Evolutionary conservation across 2,888 invertebrate species (phyloP), one percentile per base, ranked within the genome.

Genomic region (Elegia similella): DNA sequence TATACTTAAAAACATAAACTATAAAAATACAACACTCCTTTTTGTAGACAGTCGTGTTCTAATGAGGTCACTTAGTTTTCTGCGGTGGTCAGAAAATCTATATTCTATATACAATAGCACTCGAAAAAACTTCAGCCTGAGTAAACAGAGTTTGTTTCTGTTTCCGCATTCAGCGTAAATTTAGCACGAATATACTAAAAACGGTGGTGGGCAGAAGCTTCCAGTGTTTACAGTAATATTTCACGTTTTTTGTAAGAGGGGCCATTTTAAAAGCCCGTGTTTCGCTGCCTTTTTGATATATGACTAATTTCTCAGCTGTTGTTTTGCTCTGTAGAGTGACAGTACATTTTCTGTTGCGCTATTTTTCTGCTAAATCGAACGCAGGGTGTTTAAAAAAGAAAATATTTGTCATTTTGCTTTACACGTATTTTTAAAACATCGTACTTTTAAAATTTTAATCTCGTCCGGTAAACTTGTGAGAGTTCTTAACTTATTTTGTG

Each of bases 151-250:
- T 47, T 47, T 13, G n/a, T 30, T 50, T 50, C 16, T 34, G 16
- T 34, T 34, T 34, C 16, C 34, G 34, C 34, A 34, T 38, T 16
- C 50, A 50, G 50, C 63, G 66, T 69, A 68, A 69, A 73, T 67
- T 63, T 70, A 67, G 64, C 58, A 60, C 62, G 61, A 61, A 65
- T 68, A 58, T 64, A 61, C 65, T 62, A 66, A 72, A 72, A 68
- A 64, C n/a, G 55, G 62, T 62, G 56, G 47, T 56, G 59, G 54
- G 53, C 62, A 62, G 64, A 70, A 68, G 70, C 71, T 68, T 75
- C 72, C 66, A 67, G 58, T 75, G 75, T 73, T 75, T 70, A 66
- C 70, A 59, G 68, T 69, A 66, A 70, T 69, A 68, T 72, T 73
- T 74, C 65, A 73, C 57, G 61, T 73, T 75, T 73, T 72, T 64